Conservation (phyloP, 2,113 vertebrate species). For the Hippolais icterina region DNA sequence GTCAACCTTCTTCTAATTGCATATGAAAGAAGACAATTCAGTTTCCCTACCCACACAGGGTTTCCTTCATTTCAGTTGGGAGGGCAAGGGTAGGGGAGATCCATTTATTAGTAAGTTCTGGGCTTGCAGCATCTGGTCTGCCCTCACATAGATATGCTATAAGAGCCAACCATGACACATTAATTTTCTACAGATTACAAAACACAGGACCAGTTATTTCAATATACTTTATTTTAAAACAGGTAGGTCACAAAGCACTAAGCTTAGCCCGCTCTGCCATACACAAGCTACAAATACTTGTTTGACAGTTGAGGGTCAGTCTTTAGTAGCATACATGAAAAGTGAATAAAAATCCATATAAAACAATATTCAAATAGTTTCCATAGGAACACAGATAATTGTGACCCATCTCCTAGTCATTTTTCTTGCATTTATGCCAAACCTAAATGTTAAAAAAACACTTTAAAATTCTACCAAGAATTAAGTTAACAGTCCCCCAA, state of each 20-base stretch:
- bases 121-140: background rate
- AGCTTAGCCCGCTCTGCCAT: constrained; percentile 62
- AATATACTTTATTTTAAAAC: constrained; percentile 82
- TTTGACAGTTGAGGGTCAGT: constrained; percentile 61
- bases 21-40: background rate
- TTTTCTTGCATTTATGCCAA: constrained; percentile 72
- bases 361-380: constrained; percentile 90
- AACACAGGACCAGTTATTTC: constrained; percentile 54
- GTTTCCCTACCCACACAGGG: background rate
- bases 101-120: background rate
- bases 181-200: background rate
- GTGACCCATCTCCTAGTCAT: constrained; percentile 87
- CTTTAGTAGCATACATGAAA: constrained; percentile 75
- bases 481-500: constrained; percentile 79
- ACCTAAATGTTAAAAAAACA: constrained; percentile 63
- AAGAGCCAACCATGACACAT: background rate
- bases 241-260: constrained; percentile 70
- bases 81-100: background rate
- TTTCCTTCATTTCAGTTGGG: background rate
- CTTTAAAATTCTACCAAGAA: constrained; percentile 70
- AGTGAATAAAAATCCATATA: constrained; percentile 84
- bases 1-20: background rate
- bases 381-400: constrained; percentile 96
- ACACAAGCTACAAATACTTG: constrained; percentile 84
- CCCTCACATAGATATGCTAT: background rate